Conservation (phyloP, 2,113 vertebrate species). For the Anoplopoma fimbria region DNA sequence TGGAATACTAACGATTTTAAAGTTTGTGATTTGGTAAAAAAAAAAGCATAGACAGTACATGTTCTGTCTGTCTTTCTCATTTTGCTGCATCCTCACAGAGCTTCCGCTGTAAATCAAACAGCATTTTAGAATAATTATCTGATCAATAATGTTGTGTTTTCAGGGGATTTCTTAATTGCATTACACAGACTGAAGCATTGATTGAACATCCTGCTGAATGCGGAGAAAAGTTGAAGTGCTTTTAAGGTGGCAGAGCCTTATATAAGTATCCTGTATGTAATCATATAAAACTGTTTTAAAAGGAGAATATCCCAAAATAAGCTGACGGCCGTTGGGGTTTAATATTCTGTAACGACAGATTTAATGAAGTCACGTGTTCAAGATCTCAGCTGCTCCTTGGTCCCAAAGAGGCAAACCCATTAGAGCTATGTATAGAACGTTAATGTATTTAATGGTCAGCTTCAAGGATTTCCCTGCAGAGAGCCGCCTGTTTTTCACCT, state of each 20-base stretch:
- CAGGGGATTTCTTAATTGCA: background rate
- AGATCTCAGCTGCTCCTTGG: slow-evolving; percentile 4
- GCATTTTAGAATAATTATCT: slow-evolving; percentile 6
- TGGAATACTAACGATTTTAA: background rate
- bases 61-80: background rate
- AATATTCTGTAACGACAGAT: background rate
- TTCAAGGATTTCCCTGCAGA: slow-evolving; percentile 3
- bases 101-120: background rate
- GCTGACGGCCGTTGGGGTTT: background rate
- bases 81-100: background rate
- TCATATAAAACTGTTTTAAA: background rate
- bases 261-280: background rate
- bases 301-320: background rate
- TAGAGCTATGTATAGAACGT: background rate
- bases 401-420: slow-evolving; percentile 4
- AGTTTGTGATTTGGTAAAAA: no score
- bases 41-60: no score
- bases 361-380: slow-evolving; percentile 10
- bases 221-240: background rate
- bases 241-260: background rate
- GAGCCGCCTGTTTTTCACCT: slow-evolving; percentile 3
- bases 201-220: background rate
- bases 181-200: background rate
- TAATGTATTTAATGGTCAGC: slow-evolving; percentile 19
- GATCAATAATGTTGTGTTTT: slow-evolving; percentile 8